Evolutionary conservation across 1,140 invertebrate genomes (phyloP), one percentile per base, ranked within the genome.

Genomic region (Platyscapa corneri): DNA sequence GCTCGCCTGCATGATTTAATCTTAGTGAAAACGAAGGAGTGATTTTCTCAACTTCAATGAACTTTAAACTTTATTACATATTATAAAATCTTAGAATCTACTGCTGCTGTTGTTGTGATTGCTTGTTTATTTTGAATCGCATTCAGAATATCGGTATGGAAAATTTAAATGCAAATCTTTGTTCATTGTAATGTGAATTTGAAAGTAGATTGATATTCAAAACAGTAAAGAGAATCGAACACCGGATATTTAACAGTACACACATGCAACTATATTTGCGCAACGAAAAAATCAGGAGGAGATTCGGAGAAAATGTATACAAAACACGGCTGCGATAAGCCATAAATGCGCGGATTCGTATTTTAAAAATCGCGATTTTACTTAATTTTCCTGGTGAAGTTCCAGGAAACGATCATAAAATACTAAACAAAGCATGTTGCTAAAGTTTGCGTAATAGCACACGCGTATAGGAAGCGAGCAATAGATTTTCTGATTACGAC

Each of bases 1-100:
- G 10, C 81, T 39, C 75, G 39, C 75, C 67, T 34, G 74, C 74
- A 8, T 10, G 42, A 37, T 70, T 67, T 78, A 72, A 84, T 79
- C 83, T 27, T 3, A 5, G 7, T 42, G 18, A 2, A 72, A 32
- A 14, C 65, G 30, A 77, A 76, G 49, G 39, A 83, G 39, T 77
- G 27, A 78, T 79, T 78, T 84, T 56, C 76, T n/a, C 46, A 42
- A 77, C 16, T 77, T 18, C 46, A 79, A 84, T 84, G 46, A 84
- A 84, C 42, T 53, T n/a, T 46, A 1, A 3, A 85, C 18, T 80
- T 85, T 85, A 80, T 80, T 74, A 65, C 49, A 14, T 37, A n/a
- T 20, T 64, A 60, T 79, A 84, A 79, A 84, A 16, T 60, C 23
- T 20, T 67, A 46, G 56, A 30, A 37, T 23, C 12, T 18, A 6